phyloP scores from a whole-genome alignment of 2,113 vertebrate species.

The Takifugu bimaculatus region DNA sequence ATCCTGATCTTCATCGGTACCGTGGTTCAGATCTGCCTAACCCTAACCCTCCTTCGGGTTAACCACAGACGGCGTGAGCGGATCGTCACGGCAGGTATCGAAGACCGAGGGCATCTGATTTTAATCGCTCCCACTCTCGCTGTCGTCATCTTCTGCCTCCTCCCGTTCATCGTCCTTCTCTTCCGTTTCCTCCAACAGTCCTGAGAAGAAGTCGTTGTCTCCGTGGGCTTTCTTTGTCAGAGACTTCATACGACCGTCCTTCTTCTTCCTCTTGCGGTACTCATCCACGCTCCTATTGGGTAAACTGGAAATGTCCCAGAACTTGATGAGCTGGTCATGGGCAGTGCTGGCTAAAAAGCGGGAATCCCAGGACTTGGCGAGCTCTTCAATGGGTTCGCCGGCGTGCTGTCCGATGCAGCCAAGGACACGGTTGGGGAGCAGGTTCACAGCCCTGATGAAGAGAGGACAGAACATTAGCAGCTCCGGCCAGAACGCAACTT shows the following conservation, averaged over 20 bases:
- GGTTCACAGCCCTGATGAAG: slow-evolving; percentile 80
- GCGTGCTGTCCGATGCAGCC: slow-evolving; percentile 89
- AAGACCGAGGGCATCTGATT: background rate
- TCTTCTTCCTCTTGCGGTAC: slow-evolving; percentile 87
- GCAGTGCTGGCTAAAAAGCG: slow-evolving; percentile 85
- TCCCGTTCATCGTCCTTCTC: slow-evolving; percentile 18
- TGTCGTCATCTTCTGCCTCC: slow-evolving; percentile 9
- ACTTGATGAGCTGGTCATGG: slow-evolving; percentile 92
- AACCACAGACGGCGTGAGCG: too few species aligned
- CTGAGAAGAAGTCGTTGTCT: slow-evolving; percentile 84
- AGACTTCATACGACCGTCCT: slow-evolving; percentile 76
- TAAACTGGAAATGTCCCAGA: slow-evolving; percentile 86
- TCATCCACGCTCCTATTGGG: slow-evolving; percentile 75
- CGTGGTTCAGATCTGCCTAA: too few species aligned
- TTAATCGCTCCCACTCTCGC: slow-evolving; percentile 60
- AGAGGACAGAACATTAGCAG: background rate
- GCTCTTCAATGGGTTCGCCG: slow-evolving; percentile 86
- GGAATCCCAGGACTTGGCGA: slow-evolving; percentile 75
- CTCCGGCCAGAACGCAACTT: too few species aligned
- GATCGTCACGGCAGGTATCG: too few species aligned
- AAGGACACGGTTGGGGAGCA: slow-evolving; percentile 90
- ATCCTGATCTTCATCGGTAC: too few species aligned
- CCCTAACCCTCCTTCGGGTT: too few species aligned
- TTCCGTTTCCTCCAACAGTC: slow-evolving; percentile 59
- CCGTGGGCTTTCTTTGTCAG: slow-evolving; percentile 85